phyloP scores from a whole-genome alignment of 2,888 invertebrate genomes.

The Limenitis camilla region DNA sequence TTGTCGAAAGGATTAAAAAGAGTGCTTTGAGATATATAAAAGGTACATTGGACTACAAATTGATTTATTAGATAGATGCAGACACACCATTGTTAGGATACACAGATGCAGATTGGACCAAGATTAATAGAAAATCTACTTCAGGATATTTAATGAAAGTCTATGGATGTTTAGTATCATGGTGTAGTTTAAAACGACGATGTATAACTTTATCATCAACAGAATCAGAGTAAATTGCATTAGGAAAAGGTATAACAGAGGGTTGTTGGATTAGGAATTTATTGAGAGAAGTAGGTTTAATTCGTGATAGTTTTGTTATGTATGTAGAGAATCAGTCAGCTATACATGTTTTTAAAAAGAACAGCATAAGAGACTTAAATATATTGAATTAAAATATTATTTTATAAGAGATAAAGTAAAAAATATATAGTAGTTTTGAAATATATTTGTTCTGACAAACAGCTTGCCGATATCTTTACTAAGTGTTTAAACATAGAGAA shows the following conservation, averaged over 20 bases:
- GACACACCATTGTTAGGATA: conserved; percentile 4
- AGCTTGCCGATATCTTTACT: too few species aligned
- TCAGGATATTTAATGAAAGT: conserved; percentile 19
- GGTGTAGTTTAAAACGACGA: conserved; percentile 14
- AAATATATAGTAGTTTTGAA: too few species aligned
- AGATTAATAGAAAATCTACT: conserved; percentile 17
- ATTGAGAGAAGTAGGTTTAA: conserved; percentile 5
- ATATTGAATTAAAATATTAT: too few species aligned
- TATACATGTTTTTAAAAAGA: too few species aligned
- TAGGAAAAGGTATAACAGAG: too few species aligned
- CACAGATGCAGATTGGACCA: conserved; percentile 22
- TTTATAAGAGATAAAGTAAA: too few species aligned
- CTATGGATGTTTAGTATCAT: conserved; percentile 12
- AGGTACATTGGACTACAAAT: conserved; percentile 1
- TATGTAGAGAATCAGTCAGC: too few species aligned
- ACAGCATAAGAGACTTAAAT: too few species aligned
- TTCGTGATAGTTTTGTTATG: not conserved
- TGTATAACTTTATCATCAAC: conserved; percentile 19
- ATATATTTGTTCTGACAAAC: too few species aligned
- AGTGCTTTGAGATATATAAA: not conserved
- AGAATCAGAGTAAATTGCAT: conserved; percentile 18
- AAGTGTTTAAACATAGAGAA: too few species aligned
- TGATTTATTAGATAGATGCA: not conserved
- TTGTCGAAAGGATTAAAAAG: not conserved
- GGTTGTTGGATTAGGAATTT: conserved; percentile 17